Percentiles rank a stretch among this genome's conserved stretches.
Evolutionary conservation across 2,113 vertebrate genomes (phyloP).

Genomic region (Larimichthys crocea): DNA sequence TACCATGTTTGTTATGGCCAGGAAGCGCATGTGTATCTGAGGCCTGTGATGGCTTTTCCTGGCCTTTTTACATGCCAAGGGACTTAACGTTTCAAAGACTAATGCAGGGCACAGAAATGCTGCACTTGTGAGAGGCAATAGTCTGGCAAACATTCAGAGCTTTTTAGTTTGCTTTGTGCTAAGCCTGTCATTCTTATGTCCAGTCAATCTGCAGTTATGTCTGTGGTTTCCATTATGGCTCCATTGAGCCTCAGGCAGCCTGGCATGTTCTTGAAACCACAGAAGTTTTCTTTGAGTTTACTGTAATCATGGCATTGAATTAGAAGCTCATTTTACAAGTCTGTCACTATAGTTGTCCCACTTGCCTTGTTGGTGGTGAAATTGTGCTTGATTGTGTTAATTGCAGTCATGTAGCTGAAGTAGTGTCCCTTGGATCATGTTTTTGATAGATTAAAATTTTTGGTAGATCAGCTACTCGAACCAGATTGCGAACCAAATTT

Average conservation of each 20-base stretch:
- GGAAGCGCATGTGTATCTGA: slow-evolving; percentile 50
- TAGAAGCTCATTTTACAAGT: slow-evolving; percentile 67
- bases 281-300: slow-evolving; percentile 75
- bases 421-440: background rate
- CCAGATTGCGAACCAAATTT: background rate
- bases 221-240: slow-evolving; percentile 74
- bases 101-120: slow-evolving; percentile 60
- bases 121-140: slow-evolving; percentile 47
- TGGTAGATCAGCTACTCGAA: background rate
- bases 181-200: slow-evolving; percentile 72
- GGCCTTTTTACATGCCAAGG: slow-evolving; percentile 45
- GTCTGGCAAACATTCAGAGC: slow-evolving; percentile 67
- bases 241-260: slow-evolving; percentile 59
- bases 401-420: slow-evolving; percentile 39
- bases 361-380: slow-evolving; percentile 37
- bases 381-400: slow-evolving; percentile 35
- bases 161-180: slow-evolving; percentile 66
- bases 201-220: slow-evolving; percentile 70
- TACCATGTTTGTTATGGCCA: slow-evolving; percentile 47
- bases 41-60: slow-evolving; percentile 68
- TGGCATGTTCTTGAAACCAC: slow-evolving; percentile 63
- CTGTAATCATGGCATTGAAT: slow-evolving; percentile 72
- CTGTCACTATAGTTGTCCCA: slow-evolving; percentile 50
- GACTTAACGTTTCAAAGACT: slow-evolving; percentile 55
- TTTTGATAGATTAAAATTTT: slow-evolving; percentile 14